phyloP scores from a whole-genome alignment of 2,113 vertebrate genomes.

The Mesitornis unicolor region DNA sequence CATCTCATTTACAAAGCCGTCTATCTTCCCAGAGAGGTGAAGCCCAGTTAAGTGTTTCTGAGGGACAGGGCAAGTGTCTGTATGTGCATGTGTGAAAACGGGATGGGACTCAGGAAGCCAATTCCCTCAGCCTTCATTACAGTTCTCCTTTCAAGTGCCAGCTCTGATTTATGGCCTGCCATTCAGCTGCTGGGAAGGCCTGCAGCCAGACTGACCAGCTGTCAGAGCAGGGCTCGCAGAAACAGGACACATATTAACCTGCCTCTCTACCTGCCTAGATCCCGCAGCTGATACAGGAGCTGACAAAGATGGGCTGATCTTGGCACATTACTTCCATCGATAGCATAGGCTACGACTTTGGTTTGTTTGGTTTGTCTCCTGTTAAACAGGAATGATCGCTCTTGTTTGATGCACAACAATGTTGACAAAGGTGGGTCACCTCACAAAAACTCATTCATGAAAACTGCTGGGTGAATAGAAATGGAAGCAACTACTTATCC shows the following conservation, averaged over 20 bases:
- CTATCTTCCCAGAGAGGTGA: neutral
- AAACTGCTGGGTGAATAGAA: neutral
- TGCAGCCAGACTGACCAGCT: neutral
- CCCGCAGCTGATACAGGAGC: neutral
- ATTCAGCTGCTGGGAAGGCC: constrained; percentile 1
- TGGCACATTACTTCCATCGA: neutral
- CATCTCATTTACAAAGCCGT: neutral
- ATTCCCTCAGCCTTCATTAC: constrained; percentile 79
- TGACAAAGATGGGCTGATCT: neutral
- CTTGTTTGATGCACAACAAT: neutral
- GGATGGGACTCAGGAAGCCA: constrained; percentile 51
- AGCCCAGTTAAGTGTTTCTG: neutral
- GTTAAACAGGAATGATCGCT: neutral
- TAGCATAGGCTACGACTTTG: no score
- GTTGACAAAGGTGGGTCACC: neutral
- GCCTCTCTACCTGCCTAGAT: neutral
- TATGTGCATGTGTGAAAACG: neutral
- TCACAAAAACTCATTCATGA: neutral
- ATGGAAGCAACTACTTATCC: neutral
- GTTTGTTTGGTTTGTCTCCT: neutral
- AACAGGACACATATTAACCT: neutral
- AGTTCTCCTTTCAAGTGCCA: constrained; percentile 50
- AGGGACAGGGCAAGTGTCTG: neutral
- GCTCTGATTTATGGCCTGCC: constrained; percentile 38
- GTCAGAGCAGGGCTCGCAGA: neutral